Conservation (phyloP, 2,113 vertebrate genomes). For the Nematolebias whitei region DNA sequence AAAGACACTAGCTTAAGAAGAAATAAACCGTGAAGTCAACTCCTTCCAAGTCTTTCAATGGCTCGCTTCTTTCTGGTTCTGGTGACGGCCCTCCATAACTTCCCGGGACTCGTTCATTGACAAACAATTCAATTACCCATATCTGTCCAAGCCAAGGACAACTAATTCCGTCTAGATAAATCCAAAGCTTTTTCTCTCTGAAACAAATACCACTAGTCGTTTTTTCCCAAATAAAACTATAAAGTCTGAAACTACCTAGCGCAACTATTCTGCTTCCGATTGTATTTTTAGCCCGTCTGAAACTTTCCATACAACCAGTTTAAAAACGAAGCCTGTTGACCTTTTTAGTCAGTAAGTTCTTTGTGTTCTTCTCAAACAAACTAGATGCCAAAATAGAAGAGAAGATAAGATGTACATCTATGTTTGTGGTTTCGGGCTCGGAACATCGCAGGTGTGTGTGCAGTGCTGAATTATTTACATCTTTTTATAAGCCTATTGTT, state of each 20-base stretch:
- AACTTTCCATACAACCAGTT: constrained; percentile 16
- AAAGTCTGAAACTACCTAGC: background rate
- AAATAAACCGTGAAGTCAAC: too few relatives aligned
- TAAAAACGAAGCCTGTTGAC: background rate
- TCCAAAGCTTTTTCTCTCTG: too few relatives aligned
- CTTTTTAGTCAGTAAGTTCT: background rate
- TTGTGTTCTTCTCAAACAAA: background rate
- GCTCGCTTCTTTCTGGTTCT: background rate
- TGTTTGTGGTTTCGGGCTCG: background rate
- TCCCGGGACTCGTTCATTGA: background rate
- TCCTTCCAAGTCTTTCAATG: background rate
- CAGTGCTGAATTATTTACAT: constrained; percentile 26
- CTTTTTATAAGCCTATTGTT: constrained; percentile 10
- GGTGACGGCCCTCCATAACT: background rate
- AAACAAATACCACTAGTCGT: too few relatives aligned
- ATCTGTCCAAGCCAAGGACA: background rate
- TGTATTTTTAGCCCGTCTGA: background rate
- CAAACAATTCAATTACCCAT: background rate
- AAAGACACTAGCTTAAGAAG: background rate
- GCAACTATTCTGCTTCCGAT: too few relatives aligned
- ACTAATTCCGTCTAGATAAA: background rate
- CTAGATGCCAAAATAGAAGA: constrained; percentile 17
- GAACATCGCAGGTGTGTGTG: background rate
- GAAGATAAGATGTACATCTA: constrained; percentile 32
- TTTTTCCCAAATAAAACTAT: too few relatives aligned